Conservation (phyloP, 2,888 invertebrate genomes). For the Prostheceraeus crozeri region DNA sequence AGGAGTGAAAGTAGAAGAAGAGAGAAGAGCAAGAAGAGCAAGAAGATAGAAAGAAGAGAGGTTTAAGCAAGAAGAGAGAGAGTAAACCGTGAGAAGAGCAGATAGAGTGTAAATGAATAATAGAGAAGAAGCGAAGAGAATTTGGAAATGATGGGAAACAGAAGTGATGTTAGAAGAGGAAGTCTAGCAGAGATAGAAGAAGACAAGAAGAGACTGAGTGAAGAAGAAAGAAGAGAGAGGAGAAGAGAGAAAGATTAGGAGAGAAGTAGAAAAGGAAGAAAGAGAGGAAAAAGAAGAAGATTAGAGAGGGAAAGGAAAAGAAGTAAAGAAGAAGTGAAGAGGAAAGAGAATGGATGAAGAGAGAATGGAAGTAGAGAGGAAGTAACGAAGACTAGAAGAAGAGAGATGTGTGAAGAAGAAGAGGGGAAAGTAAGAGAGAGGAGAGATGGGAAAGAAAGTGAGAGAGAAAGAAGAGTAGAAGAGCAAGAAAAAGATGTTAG, state of each 20-base stretch:
- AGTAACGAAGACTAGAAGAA: too few species aligned
- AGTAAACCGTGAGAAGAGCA: neutral
- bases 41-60: neutral
- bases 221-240: neutral
- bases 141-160: too few species aligned
- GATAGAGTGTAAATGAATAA: neutral
- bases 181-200: neutral
- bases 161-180: neutral
- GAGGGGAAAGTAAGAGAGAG: neutral
- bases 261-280: too few species aligned
- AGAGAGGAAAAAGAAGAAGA: neutral
- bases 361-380: too few species aligned
- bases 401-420: neutral
- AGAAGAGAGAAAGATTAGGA: neutral
- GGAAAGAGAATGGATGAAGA: neutral
- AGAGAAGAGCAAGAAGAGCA: neutral
- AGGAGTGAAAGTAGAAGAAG: neutral
- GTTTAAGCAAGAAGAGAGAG: neutral
- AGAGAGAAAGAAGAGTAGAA: too few species aligned
- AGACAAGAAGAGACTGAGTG: neutral
- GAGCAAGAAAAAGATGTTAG: too few species aligned
- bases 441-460: neutral
- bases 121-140: neutral
- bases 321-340: neutral
- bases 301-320: neutral